Conservation (phyloP, 1,140 invertebrate genomes). For the Acromyrmex heyeri region DNA sequence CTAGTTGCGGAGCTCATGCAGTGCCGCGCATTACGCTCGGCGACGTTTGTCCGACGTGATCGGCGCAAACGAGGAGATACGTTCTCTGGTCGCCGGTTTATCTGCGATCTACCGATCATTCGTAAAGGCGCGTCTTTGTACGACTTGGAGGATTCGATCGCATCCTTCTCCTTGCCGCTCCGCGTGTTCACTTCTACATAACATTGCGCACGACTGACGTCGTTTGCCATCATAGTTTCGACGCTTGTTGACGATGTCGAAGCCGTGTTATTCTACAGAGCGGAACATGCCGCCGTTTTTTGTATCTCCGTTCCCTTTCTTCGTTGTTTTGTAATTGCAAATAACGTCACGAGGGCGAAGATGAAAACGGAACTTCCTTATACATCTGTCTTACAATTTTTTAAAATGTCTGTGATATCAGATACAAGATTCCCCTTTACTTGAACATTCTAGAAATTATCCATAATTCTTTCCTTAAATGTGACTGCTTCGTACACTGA, state of each 20-base stretch:
- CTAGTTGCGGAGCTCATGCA: slow-evolving; percentile 19
- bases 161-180: slow-evolving; percentile 38
- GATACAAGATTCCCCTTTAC: neutral
- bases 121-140: slow-evolving; percentile 61
- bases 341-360: neutral
- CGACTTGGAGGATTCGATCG: slow-evolving; percentile 19
- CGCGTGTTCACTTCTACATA: neutral
- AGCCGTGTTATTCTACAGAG: slow-evolving; percentile 34
- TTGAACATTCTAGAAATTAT: neutral
- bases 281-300: slow-evolving; percentile 40
- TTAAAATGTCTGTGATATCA: neutral
- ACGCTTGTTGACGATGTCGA: slow-evolving; percentile 38
- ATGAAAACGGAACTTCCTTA: neutral
- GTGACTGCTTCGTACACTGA: neutral
- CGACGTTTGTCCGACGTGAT: slow-evolving; percentile 78
- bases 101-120: slow-evolving; percentile 79
- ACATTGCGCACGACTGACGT: slow-evolving; percentile 35
- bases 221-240: slow-evolving; percentile 51
- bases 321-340: slow-evolving; percentile 9
- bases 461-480: neutral
- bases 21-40: slow-evolving; percentile 70
- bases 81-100: slow-evolving; percentile 77
- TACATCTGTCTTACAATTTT: neutral
- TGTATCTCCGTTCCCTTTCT: neutral
- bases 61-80: slow-evolving; percentile 81